A percentile compares a stretch with the other conserved stretches of the same genome.
Conservation (phyloP, 2,888 invertebrate genomes). For the Hyles lineata region DNA sequence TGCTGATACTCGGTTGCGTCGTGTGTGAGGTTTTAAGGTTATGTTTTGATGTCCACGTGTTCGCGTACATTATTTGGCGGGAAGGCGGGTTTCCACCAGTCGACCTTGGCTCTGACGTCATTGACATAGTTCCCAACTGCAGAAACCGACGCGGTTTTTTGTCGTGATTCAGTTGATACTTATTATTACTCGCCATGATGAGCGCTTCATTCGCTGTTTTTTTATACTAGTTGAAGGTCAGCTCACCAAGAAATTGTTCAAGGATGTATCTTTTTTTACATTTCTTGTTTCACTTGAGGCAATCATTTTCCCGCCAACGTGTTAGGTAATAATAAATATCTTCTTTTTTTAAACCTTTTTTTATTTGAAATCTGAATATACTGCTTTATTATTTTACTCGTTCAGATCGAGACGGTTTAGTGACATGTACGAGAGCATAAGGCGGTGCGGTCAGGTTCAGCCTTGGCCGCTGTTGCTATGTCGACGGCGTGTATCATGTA, state of each 20-base stretch:
- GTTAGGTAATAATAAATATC: not conserved
- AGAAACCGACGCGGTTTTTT: constrained; percentile 68
- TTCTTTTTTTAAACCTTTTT: no score
- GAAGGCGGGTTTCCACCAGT: constrained; percentile 69
- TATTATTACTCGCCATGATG: constrained; percentile 37
- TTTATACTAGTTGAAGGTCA: constrained; percentile 27
- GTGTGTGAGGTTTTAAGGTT: constrained; percentile 40
- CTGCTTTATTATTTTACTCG: no score
- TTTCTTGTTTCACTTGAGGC: constrained; percentile 19
- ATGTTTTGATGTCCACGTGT: constrained; percentile 56
- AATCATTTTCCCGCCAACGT: not conserved
- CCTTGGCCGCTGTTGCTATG: constrained; percentile 62
- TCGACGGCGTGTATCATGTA: constrained; percentile 40
- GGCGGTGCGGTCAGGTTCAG: constrained; percentile 38
- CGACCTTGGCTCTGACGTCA: constrained; percentile 81
- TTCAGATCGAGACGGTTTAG: not conserved
- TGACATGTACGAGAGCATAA: constrained; percentile 23
- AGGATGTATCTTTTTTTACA: constrained; percentile 16
- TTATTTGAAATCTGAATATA: no score
- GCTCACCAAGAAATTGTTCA: constrained; percentile 19
- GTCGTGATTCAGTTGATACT: constrained; percentile 60
- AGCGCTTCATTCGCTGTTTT: constrained; percentile 26
- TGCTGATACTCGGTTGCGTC: constrained; percentile 25
- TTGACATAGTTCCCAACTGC: constrained; percentile 80
- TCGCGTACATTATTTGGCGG: constrained; percentile 68